phyloP scores from a whole-genome alignment of 2,113 vertebrate genomes.

The Cisticola juncidis region DNA sequence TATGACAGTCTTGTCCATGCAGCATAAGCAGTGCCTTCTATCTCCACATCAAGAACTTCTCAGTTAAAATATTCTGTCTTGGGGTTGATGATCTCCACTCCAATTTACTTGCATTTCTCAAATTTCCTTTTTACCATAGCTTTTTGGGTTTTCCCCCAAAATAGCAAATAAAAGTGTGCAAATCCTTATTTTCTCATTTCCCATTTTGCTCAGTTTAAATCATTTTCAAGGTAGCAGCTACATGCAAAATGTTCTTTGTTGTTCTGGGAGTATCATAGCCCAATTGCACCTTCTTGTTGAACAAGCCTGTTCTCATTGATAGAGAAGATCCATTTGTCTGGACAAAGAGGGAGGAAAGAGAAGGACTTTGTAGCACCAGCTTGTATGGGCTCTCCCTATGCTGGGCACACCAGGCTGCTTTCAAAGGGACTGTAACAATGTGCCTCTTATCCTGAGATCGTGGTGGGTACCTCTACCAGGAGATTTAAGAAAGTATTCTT shows the following conservation, averaged over 20 bases:
- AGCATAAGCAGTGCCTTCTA: background rate
- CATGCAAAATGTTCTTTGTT: background rate
- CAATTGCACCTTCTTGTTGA: background rate
- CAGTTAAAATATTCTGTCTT: background rate
- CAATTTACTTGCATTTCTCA: background rate
- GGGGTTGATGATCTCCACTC: background rate
- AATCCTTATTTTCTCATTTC: background rate
- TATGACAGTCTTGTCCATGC: accelerated
- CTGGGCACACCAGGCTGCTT: background rate
- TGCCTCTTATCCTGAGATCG: background rate
- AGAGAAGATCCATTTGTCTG: background rate
- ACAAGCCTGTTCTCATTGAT: background rate
- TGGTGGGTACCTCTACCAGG: background rate
- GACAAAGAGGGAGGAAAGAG: background rate
- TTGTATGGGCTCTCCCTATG: accelerated
- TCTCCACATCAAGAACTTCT: background rate
- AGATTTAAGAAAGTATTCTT: background rate
- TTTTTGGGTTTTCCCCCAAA: background rate
- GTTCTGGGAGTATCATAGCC: background rate
- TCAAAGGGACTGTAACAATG: background rate
- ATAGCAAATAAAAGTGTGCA: background rate
- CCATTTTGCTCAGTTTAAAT: background rate
- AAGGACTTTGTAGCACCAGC: background rate
- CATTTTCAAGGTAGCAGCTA: background rate
- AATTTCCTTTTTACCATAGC: background rate